These are phyloP conservation scores for Bellardia pandia DNA, from an alignment of 2,888 invertebrate genomes.

Conservation along the genomic window DNA sequence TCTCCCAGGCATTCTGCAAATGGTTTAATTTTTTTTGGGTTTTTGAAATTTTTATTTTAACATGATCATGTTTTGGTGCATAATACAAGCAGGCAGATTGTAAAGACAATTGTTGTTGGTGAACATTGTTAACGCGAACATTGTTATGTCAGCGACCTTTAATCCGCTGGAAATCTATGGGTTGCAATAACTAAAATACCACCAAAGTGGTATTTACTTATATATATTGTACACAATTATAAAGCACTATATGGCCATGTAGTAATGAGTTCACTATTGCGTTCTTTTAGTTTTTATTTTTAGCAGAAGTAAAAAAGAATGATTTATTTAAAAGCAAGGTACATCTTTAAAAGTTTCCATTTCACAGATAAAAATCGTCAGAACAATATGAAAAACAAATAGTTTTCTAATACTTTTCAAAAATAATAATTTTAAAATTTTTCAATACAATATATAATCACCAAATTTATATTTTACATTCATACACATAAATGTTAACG, in stretches of 20 bases:
- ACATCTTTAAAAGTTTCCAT: too few species aligned
- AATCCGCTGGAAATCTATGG: conserved; percentile 50
- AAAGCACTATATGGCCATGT: background rate
- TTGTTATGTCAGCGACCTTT: conserved; percentile 57
- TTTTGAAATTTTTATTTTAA: conserved; percentile 11
- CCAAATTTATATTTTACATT: too few species aligned
- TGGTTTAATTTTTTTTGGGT: conserved; percentile 39
- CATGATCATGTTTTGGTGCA: conserved; percentile 42
- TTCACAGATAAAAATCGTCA: too few species aligned
- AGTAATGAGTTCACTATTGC: conserved; percentile 21
- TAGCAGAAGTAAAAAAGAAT: too few species aligned
- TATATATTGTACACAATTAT: conserved; percentile 16
- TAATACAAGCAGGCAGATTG: conserved; percentile 14
- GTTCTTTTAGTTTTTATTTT: background rate
- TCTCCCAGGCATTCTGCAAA: conserved; percentile 61
- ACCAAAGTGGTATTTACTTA: conserved; percentile 11
- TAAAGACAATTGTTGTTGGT: conserved; percentile 24
- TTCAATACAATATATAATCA: too few species aligned
- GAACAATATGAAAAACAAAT: too few species aligned
- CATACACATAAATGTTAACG: too few species aligned
- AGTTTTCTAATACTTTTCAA: too few species aligned
- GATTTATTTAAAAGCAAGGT: too few species aligned
- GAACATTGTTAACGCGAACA: conserved; percentile 46
- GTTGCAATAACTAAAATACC: conserved; percentile 41
- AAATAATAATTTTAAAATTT: too few species aligned